Conservation (phyloP, 2,888 invertebrate genomes). For the Sarcophaga variegata region DNA sequence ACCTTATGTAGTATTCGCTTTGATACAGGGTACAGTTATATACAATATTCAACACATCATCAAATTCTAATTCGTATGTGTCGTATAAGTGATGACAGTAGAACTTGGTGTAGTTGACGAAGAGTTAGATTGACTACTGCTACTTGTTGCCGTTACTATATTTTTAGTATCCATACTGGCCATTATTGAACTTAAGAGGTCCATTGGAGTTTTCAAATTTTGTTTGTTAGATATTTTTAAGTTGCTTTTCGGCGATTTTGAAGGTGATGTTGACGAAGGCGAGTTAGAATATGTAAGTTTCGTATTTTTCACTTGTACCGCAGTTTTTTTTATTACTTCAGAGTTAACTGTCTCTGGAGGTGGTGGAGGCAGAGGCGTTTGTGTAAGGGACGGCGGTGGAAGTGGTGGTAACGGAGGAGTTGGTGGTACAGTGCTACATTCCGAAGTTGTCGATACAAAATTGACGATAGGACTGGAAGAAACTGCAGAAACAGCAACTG, state of each 20-base stretch:
- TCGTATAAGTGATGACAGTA: conserved; percentile 38
- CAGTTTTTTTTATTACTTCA: conserved; percentile 53
- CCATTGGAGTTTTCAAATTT: conserved; percentile 72
- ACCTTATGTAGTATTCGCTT: conserved; percentile 14
- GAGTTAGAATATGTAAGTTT: conserved; percentile 49
- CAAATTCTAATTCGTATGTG: conserved; percentile 46
- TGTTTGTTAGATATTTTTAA: conserved; percentile 55
- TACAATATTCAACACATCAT: conserved; percentile 27
- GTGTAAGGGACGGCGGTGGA: conserved; percentile 70
- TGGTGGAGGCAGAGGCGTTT: conserved; percentile 74
- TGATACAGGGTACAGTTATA: conserved; percentile 46
- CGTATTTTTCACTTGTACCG: conserved; percentile 48
- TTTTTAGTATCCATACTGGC: conserved; percentile 81
- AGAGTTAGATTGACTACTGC: conserved; percentile 33
- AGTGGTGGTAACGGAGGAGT: conserved; percentile 72
- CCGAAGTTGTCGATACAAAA: conserved; percentile 46
- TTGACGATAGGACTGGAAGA: conserved; percentile 49
- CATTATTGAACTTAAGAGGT: conserved; percentile 81
- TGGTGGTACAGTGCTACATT: conserved; percentile 66
- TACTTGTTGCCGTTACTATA: conserved; percentile 71
- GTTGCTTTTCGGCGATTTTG: conserved; percentile 66
- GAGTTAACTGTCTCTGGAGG: conserved; percentile 70
- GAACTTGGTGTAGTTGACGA: conserved; percentile 30
- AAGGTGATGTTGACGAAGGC: conserved; percentile 34
- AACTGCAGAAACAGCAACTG: background rate